Percentiles rank a stretch among this genome's conserved stretches.
Conservation (phyloP, 2,888 invertebrate species). For the Dasysyrphus albostriatus region DNA sequence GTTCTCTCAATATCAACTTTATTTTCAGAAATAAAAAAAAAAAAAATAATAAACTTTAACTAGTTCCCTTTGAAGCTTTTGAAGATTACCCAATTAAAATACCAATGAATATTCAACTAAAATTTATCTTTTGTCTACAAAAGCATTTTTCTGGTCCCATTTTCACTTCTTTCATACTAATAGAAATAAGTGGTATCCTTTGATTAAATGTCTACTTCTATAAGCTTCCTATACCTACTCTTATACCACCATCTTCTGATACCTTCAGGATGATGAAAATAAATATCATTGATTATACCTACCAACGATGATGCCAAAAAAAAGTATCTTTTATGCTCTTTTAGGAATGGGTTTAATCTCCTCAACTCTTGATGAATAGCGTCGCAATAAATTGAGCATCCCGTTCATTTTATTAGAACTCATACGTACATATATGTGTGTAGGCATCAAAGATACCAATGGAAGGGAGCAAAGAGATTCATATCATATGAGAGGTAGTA, state of each 20-base stretch:
- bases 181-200: background rate
- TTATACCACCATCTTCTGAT: background rate
- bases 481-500: background rate
- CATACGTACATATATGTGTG: background rate
- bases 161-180: background rate
- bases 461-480: background rate
- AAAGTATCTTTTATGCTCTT: background rate
- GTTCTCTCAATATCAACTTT: background rate
- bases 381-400: slow-evolving; percentile 46
- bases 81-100: slow-evolving; percentile 27
- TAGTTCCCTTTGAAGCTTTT: background rate
- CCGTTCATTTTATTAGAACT: slow-evolving; percentile 27
- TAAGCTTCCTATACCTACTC: background rate
- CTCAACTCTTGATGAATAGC: slow-evolving; percentile 44
- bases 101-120: slow-evolving; percentile 25
- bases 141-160: slow-evolving; percentile 3
- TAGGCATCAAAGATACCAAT: background rate
- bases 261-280: background rate
- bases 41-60: background rate
- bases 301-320: background rate
- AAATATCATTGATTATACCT: slow-evolving; percentile 19
- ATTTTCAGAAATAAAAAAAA: background rate
- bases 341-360: background rate
- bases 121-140: slow-evolving; percentile 14
- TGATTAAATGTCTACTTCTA: slow-evolving; percentile 13